Conservation (phyloP, 2,113 vertebrate species). For the Prunella fulvescens region DNA sequence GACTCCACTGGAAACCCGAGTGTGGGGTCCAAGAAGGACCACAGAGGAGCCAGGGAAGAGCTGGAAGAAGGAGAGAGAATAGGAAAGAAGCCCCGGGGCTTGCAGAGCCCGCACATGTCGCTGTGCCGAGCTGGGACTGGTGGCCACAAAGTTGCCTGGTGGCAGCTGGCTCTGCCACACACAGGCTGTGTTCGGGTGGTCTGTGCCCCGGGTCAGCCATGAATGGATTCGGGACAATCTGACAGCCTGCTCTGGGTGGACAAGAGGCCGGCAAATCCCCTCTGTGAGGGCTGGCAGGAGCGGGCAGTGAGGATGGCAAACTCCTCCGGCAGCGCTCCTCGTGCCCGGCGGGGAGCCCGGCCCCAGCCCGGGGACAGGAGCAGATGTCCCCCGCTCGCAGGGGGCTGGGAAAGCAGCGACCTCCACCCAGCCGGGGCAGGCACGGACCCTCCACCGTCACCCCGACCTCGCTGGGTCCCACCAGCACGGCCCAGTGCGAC, state of each 20-base stretch:
- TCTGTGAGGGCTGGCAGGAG: not conserved
- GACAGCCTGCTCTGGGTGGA: rapidly evolving
- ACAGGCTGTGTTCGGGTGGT: not conserved
- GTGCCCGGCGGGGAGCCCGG: constrained; percentile 71
- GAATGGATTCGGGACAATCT: rapidly evolving
- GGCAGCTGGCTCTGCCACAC: not conserved
- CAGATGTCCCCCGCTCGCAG: constrained; percentile 75
- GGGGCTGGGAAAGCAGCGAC: constrained; percentile 80
- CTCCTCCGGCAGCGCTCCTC: constrained; percentile 20
- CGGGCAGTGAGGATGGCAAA: not conserved
- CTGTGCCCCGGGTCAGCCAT: not conserved
- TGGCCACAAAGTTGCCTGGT: rapidly evolving
- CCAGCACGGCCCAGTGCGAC: not conserved
- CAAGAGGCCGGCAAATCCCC: not conserved
- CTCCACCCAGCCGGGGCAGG: not conserved
- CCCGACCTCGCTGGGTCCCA: not conserved
- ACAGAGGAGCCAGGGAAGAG: not conserved
- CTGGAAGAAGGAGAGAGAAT: not conserved
- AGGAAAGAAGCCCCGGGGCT: not conserved
- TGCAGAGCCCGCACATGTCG: not conserved
- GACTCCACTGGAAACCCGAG: not conserved
- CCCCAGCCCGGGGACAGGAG: constrained; percentile 54
- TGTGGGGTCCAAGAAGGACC: not conserved
- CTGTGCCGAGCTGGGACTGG: not conserved
- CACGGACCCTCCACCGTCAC: not conserved